phyloP scores from a whole-genome alignment of 2,797 vertebrate species.

The Rallus crepitans region DNA sequence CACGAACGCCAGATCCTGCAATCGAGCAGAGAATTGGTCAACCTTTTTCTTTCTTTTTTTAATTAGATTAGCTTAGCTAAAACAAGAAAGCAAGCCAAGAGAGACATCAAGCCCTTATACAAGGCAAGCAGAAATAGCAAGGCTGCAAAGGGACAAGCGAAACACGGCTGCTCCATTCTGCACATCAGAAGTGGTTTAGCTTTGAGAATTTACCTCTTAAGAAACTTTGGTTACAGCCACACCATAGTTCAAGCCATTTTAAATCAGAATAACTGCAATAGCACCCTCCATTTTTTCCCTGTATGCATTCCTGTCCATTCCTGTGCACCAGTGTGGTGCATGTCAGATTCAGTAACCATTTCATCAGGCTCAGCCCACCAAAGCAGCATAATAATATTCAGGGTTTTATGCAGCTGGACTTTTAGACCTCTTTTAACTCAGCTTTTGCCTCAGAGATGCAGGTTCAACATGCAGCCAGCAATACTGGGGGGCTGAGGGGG shows the following conservation, averaged over 20 bases:
- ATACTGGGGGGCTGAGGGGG: accelerated
- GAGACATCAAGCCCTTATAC: not conserved
- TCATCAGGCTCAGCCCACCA: not conserved
- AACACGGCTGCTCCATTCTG: accelerated
- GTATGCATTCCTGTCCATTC: not conserved
- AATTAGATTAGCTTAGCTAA: not conserved
- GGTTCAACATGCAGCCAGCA: not conserved
- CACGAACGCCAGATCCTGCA: not conserved
- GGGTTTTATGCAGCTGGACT: not conserved
- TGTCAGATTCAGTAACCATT: not conserved
- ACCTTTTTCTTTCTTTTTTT: not conserved
- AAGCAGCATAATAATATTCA: not conserved
- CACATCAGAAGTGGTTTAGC: not conserved
- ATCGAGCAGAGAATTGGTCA: not conserved
- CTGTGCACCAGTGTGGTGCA: not conserved
- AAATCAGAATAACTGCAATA: not conserved
- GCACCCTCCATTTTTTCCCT: not conserved
- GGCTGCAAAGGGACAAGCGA: not conserved
- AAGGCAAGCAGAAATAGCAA: not conserved
- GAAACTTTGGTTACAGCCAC: not conserved
- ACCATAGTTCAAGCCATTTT: not conserved
- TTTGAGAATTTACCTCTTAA: not conserved
- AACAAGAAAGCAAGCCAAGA: not conserved
- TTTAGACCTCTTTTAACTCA: not conserved
- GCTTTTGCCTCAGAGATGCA: not conserved